Evolutionary conservation across 2,888 invertebrate species (phyloP).

Genomic region (Smittia sp.): DNA sequence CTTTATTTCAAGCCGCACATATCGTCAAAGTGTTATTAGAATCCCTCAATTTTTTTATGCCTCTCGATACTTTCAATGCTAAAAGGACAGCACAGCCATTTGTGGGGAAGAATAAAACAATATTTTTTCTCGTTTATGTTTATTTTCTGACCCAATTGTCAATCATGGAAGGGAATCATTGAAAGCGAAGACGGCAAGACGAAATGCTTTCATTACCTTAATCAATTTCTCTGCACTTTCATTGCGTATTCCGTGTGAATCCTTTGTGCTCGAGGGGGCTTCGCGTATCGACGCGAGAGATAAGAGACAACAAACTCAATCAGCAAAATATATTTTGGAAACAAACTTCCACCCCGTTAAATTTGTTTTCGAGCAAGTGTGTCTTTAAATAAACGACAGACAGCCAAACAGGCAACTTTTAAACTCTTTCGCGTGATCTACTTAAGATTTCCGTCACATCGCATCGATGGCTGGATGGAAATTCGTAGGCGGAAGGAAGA

Average conservation of each 20-base stretch:
- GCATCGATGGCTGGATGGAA: not conserved
- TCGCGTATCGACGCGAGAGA: not conserved
- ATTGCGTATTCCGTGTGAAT: not conserved
- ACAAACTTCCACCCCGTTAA: not conserved
- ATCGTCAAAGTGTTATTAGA: conserved; percentile 3
- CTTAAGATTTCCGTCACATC: not conserved
- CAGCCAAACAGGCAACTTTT: not conserved
- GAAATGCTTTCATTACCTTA: not conserved
- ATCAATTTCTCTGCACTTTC: conserved; percentile 11
- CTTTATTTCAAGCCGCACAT: not conserved
- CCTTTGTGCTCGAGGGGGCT: not conserved
- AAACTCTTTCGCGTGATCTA: not conserved
- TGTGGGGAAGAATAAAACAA: not conserved
- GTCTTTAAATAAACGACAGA: not conserved
- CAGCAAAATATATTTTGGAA: not conserved
- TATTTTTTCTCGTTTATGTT: conserved; percentile 1
- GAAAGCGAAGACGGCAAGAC: not conserved
- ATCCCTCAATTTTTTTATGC: not conserved
- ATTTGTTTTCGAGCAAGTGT: not conserved
- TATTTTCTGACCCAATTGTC: conserved; percentile 1
- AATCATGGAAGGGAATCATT: not conserved
- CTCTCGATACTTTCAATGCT: not conserved
- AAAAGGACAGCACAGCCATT: not conserved
- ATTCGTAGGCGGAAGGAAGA: not conserved
- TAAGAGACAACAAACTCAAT: not conserved